Evolutionary conservation across 2,888 invertebrate species (phyloP), one percentile per base, ranked within the genome.

Genomic region (Cerceris ruficornis): DNA sequence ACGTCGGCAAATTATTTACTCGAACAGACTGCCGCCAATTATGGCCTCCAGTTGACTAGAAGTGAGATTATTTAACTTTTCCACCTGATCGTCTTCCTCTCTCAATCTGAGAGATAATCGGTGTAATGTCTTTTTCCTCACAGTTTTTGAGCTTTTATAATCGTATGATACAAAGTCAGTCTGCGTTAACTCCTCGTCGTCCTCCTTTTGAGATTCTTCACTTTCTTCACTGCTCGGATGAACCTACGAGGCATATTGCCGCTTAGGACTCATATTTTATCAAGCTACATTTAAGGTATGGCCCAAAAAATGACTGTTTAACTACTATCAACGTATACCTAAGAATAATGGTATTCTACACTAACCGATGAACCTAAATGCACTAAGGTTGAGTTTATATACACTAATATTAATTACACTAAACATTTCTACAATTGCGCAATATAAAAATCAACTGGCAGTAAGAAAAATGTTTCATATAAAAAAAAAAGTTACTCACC

Each of bases 211-310:
- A 75, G 88, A 88, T 77, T 87, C 89, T 85, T 89, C 90, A 41
- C 88, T 88, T 58, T 91, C 91, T 83, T 91, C 91, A 69, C 90
- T 90, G 87, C 90, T 91, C 28, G 86, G 81, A 61, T 88, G 87
- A 70, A 91, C 89, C 91, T 91, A 85, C 65, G 85, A 86, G 85
- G 73, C 61, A 85, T 75, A 87, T 81, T 82, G 61, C 73, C 75
- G 66, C 74, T 84, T 86, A 82, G 72, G 54, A 68, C 43, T 7
- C 54, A 67, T 60, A 52, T 67, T 71, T 42, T 58, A 59, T 50
- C 1, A 43, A 62, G 49, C 14, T 58, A 13, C 49, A 64, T 11
- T 41, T 7, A n/a, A 58, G 42, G 11, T n/a, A 42, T 58, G 54
- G 11, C 5, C 13, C 28, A 43, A 57, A 50, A 8, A 62, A 69